Percentiles rank a stretch among this genome's conserved stretches.
These are phyloP conservation scores for Petrolisthes manimaculis DNA, from an alignment of 2,888 invertebrate genomes.

Conservation along the genomic window DNA sequence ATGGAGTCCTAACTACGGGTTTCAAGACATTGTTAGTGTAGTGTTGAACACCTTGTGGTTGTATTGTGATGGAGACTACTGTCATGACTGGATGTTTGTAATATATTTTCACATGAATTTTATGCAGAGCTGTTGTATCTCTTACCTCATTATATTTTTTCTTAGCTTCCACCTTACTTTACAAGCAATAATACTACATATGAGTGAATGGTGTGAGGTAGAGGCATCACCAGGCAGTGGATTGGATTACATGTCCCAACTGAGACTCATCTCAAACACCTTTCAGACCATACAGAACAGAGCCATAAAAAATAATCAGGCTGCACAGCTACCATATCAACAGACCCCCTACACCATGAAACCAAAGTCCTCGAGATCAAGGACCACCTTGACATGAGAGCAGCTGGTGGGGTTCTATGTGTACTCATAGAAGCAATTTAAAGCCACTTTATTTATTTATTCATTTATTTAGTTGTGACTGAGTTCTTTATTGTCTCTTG, in stretches of 20 bases:
- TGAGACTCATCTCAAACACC: not conserved
- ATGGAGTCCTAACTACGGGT: not conserved
- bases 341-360: too few species aligned
- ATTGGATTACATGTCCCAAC: not conserved
- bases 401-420: too few species aligned
- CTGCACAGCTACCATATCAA: too few species aligned
- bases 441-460: too few species aligned
- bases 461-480: too few species aligned
- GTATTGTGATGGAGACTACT: conserved; percentile 16
- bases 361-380: too few species aligned
- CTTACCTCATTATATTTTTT: conserved; percentile 22
- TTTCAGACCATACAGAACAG: not conserved
- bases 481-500: too few species aligned
- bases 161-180: not conserved
- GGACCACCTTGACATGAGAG: too few species aligned
- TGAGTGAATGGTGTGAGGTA: conserved; percentile 15
- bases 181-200: not conserved
- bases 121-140: conserved; percentile 27
- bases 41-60: not conserved
- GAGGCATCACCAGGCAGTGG: not conserved
- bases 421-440: too few species aligned
- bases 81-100: conserved; percentile 42
- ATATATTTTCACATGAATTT: conserved; percentile 61
- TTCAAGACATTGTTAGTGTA: too few species aligned
- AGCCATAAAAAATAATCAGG: too few species aligned